Evolutionary conservation across 2,888 invertebrate genomes (phyloP), one percentile per base, ranked within the genome.

Genomic region (Heliconius charithonia): DNA sequence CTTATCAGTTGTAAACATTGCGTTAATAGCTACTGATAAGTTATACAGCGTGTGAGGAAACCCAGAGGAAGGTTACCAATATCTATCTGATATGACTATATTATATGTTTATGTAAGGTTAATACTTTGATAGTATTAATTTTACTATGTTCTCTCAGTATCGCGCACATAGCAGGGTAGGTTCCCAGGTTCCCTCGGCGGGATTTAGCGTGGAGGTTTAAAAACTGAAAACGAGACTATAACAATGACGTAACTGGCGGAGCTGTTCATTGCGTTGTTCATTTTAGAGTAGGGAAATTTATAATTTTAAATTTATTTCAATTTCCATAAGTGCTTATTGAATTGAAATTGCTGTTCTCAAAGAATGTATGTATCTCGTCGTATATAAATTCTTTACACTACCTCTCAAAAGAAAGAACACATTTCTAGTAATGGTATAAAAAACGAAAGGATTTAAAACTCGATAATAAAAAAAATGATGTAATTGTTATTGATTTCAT

Each of bases 31-130:
- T 56, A 56, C 72, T 72, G 72, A 59, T 72, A 72, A 72, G 59
- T 59, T 72, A 37, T 72, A 72, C 37, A 59, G 59, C 56, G 32
- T 32, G 71, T 72, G 72, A 72, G 74, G 74, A 65, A 74, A 65
- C 62, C 74, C 29, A 63, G 63, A 7, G 63, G 63, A 74, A 45
- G 74, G 74, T 74, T 63, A 74, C 45, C 45, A 62, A 65, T 74
- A 74, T 41, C 72, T 74, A 74, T 41, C 72, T 59, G 72, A 59
- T 59, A 72, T 59, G 9, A 37, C 12, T 12, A 72, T 37, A 37
- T 32, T 25, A 32, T 72, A 6, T 51, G 13, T 72, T n/a, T 22
- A 25, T 45, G 41, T 69, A 16, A 69, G 41, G 67, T 25, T 41
- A 41, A 41, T 67, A 13, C 13, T 25, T 59, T 59, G n/a, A 56